Percentiles rank a stretch among this genome's conserved stretches.
Conservation (phyloP, 2,797 vertebrate species). For the Trematomus bernacchii region DNA sequence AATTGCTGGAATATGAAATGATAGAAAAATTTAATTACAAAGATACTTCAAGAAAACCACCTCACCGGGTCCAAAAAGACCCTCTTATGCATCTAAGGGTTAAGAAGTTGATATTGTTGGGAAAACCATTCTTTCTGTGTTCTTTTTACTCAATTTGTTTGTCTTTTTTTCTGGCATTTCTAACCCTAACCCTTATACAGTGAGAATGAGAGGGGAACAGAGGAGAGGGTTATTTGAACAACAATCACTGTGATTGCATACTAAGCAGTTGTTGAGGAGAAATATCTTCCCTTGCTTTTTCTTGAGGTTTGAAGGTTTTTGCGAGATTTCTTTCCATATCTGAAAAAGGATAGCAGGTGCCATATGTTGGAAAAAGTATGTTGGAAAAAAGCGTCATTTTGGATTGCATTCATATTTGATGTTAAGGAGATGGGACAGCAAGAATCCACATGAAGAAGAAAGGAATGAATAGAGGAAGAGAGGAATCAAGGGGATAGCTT, state of each 20-base stretch:
- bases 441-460: conserved; percentile 41
- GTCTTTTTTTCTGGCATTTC: neutral
- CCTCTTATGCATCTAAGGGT: too few relatives aligned
- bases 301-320: neutral
- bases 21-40: too few relatives aligned
- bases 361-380: neutral
- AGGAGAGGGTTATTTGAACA: neutral
- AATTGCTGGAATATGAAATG: too few relatives aligned
- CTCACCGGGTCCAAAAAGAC: too few relatives aligned
- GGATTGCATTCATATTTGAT: conserved; percentile 25
- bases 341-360: neutral
- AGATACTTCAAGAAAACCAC: too few relatives aligned
- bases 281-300: neutral
- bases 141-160: neutral
- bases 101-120: conserved; percentile 2
- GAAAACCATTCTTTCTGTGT: neutral
- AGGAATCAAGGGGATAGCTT: conserved; percentile 60
- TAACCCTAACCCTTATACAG: neutral
- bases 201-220: conserved; percentile 1
- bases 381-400: neutral
- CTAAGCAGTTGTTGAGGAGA: neutral
- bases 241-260: neutral
- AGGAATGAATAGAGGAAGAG: conserved; percentile 47
- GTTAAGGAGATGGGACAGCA: conserved; percentile 36
- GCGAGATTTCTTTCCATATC: neutral